These are phyloP conservation scores for Regulus satrapa DNA, from an alignment of 2,113 vertebrate genomes.

Conservation along the genomic window DNA sequence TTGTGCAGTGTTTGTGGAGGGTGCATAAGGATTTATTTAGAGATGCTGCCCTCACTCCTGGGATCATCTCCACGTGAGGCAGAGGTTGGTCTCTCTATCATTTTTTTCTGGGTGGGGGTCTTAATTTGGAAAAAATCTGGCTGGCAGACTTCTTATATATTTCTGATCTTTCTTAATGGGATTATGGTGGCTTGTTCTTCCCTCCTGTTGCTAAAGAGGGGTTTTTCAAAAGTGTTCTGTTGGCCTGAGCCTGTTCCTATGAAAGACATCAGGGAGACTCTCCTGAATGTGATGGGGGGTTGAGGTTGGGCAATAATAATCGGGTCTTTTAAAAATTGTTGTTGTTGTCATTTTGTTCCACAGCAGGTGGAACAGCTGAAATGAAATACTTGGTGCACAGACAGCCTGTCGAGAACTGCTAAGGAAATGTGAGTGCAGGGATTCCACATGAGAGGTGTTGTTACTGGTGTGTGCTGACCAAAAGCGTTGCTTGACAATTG, in stretches of 20 bases:
- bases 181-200: not conserved
- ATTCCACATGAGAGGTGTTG: not conserved
- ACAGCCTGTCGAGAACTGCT: not conserved
- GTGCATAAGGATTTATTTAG: not conserved
- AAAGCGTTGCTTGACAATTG: not conserved
- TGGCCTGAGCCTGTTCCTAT: not conserved
- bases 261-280: not conserved
- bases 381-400: not conserved
- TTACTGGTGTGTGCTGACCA: not conserved
- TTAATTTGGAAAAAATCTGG: not conserved
- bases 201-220: not conserved
- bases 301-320: not conserved
- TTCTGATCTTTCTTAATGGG: not conserved
- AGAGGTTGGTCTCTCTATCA: not conserved
- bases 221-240: not conserved
- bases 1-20: not conserved
- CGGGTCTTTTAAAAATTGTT: not conserved
- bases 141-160: not conserved
- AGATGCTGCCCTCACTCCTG: not conserved
- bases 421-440: not conserved
- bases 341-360: not conserved
- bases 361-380: not conserved
- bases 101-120: not conserved
- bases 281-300: not conserved
- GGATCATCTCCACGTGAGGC: not conserved